Evolutionary conservation across 2,888 invertebrate genomes (phyloP), one percentile per base, ranked within the genome.

Genomic region (Abrostola tripartita): DNA sequence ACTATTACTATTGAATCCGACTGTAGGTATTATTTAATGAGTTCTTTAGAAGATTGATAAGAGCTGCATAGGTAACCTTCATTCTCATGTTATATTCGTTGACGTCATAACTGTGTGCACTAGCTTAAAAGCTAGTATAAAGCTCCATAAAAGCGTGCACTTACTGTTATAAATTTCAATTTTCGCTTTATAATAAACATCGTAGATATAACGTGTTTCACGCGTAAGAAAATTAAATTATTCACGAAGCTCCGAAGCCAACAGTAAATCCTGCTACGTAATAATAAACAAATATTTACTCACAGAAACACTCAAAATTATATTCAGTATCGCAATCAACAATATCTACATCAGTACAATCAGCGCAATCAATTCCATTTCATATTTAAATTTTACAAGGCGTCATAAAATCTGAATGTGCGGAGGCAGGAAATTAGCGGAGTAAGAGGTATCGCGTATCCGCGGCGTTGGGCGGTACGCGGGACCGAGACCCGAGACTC

Each of bases 401-500:
- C 71, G 52, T 57, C 66, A 69, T 76, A 74, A 79, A 78, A 76
- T 78, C 74, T 64, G 52, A 69, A 74, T 68, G 51, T 68, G 60
- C 69, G 70, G 54, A 66, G 68, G 79, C 70, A 78, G 84, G 82
- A 81, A 85, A 82, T 82, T 78, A 78, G 76, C 70, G 76, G 78
- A 81, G 79, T 80, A 79, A 81, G 71, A 85, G 87, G 84, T 83
- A 79, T 81, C 79, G 75, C 78, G 79, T 81, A 81, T 83, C 83
- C 78, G 81, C 63, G 78, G 68, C 78, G 77, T 78, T 78, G 81
- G 83, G 83, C 84, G 88, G 88, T 90, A 87, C 89, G 89, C 83
- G 63, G 63, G 52, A 55, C 40, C n/a, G 51, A 9, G 37, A 24
- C 59, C 52, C 81, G 83, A 74, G 65, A 70, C 74, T 74, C 44